Conservation (phyloP, 2,113 vertebrate species). For the Cottus gobio region DNA sequence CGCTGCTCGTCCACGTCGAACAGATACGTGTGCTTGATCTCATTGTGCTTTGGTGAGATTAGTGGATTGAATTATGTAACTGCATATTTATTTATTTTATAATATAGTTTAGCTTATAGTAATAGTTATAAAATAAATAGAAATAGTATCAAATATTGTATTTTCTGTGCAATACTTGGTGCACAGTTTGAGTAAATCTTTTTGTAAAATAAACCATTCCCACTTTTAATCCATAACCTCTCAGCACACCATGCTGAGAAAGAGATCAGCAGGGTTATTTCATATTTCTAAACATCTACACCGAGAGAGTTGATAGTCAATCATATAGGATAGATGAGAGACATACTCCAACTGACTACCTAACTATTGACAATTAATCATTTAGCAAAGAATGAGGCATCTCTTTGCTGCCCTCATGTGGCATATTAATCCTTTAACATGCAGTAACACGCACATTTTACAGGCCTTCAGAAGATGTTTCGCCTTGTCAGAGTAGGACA, state of each 20-base stretch:
- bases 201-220: background rate
- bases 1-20: background rate
- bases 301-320: background rate
- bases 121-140: background rate
- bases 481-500: background rate
- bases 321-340: too few relatives aligned
- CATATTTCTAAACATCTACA: background rate
- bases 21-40: background rate
- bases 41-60: too few relatives aligned
- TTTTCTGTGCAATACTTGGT: background rate
- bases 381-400: background rate
- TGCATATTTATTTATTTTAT: background rate
- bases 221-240: background rate
- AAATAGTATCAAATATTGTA: background rate
- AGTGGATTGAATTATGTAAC: background rate
- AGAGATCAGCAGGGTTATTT: background rate
- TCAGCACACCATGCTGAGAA: background rate
- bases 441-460: background rate
- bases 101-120: too few relatives aligned
- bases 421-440: background rate
- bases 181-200: background rate
- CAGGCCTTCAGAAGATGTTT: background rate
- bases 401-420: slow-evolving; percentile 37
- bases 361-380: background rate
- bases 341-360: background rate